Evolutionary conservation across 2,113 vertebrate genomes (phyloP).

Genomic region (Lasiurus borealis): DNA sequence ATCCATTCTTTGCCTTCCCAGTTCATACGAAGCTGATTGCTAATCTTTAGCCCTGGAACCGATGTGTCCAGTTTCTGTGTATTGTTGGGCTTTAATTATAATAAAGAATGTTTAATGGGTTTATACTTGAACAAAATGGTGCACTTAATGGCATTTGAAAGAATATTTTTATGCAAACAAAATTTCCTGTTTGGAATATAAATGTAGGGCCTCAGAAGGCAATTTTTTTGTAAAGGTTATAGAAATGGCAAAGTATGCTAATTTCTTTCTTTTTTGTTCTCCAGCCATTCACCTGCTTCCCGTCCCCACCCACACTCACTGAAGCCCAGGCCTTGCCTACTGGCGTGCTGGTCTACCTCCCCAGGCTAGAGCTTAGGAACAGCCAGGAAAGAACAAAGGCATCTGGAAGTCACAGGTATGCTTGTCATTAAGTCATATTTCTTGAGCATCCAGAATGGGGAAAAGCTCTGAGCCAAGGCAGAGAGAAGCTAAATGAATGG

Average conservation of each 20-base stretch:
- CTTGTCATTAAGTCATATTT: neutral
- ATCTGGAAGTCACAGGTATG: neutral
- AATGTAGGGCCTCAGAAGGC: constrained; percentile 56
- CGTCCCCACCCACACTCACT: neutral
- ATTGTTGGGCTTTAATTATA: constrained; percentile 29
- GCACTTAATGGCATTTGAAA: neutral
- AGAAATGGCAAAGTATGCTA: constrained; percentile 40
- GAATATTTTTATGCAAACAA: constrained; percentile 61
- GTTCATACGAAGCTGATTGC: neutral
- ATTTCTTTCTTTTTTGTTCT: constrained; percentile 49
- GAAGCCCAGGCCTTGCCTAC: neutral
- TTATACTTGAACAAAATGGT: constrained; percentile 40
- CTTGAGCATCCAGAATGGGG: neutral
- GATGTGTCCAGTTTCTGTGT: neutral
- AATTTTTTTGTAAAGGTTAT: constrained; percentile 31
- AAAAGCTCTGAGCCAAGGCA: neutral
- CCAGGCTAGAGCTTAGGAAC: neutral
- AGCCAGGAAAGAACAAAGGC: neutral
- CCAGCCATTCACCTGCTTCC: neutral
- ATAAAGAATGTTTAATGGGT: neutral
- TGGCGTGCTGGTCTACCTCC: neutral
- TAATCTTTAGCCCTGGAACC: constrained; percentile 1
- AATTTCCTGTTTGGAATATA: constrained; percentile 50
- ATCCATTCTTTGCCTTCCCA: constrained; percentile 7
- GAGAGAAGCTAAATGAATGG: too few relatives aligned